A percentile compares a stretch with the other conserved stretches of the same genome.
phyloP scores from a whole-genome alignment of 2,888 invertebrate genomes.

The Papilio protenor region DNA sequence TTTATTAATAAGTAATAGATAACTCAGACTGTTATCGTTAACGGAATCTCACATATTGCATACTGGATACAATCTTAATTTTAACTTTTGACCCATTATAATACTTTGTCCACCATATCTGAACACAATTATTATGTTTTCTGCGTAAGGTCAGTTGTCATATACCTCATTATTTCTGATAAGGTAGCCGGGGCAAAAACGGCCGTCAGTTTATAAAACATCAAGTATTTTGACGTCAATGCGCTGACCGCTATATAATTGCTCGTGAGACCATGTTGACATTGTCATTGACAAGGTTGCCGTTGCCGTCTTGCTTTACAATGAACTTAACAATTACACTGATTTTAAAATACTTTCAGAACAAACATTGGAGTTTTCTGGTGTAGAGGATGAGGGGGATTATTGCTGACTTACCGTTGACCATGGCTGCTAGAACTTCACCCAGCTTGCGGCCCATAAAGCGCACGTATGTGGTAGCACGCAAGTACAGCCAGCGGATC shows the following conservation, averaged over 20 bases:
- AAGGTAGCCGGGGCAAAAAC: neutral
- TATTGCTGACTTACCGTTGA: constrained; percentile 55
- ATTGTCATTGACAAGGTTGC: constrained; percentile 13
- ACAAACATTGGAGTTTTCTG: no score
- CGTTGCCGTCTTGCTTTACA: neutral
- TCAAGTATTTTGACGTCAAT: neutral
- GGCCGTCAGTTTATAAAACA: neutral
- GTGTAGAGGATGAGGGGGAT: no score
- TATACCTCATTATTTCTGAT: neutral
- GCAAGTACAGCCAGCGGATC: constrained; percentile 72
- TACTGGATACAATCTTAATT: neutral
- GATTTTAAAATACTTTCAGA: no score
- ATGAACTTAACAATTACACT: no score
- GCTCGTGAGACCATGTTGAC: constrained; percentile 7
- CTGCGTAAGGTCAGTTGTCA: neutral
- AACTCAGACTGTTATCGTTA: neutral
- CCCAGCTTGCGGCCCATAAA: constrained; percentile 73
- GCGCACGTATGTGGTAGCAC: constrained; percentile 69
- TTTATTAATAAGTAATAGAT: neutral
- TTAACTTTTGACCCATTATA: neutral
- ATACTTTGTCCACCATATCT: neutral
- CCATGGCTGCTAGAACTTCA: constrained; percentile 61
- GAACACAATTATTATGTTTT: neutral
- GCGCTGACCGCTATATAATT: neutral
- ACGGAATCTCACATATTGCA: neutral